Conservation (phyloP, 2,797 vertebrate genomes). For the Gymnodraco acuticeps region DNA sequence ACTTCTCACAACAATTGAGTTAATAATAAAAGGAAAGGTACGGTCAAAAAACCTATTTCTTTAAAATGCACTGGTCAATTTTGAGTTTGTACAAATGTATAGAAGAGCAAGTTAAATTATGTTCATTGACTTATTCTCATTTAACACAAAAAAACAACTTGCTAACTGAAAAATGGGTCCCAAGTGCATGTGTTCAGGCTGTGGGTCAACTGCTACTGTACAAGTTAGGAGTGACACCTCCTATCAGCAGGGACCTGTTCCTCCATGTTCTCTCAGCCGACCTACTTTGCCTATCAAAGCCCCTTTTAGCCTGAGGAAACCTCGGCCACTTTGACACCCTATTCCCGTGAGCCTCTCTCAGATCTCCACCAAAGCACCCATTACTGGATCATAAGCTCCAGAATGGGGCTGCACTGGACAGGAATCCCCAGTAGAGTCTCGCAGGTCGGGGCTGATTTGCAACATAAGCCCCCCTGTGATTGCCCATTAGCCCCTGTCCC, state of each 20-base stretch:
- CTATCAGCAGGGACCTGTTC: constrained; percentile 71
- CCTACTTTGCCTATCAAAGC: constrained; percentile 80
- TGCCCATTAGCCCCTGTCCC: constrained; percentile 81
- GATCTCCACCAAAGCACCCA: constrained; percentile 77
- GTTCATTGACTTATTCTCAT: neutral
- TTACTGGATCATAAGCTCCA: constrained; percentile 79
- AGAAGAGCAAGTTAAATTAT: neutral
- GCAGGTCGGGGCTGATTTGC: constrained; percentile 73
- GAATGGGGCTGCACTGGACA: constrained; percentile 66
- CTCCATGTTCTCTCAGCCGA: constrained; percentile 46
- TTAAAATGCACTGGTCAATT: no score
- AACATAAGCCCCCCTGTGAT: constrained; percentile 84
- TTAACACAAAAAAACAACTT: neutral
- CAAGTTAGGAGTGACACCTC: constrained; percentile 77
- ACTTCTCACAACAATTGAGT: no score
- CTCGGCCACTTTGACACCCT: constrained; percentile 59
- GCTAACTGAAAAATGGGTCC: neutral
- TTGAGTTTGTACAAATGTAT: neutral
- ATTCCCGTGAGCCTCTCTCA: constrained; percentile 66
- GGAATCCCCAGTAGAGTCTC: constrained; percentile 78
- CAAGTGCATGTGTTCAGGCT: neutral
- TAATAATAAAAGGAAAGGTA: no score
- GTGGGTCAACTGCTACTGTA: constrained; percentile 43
- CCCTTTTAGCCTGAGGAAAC: constrained; percentile 72
- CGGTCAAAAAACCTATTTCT: no score